Evolutionary conservation across 1,140 invertebrate species (phyloP).

Genomic region (Bombus ignitus): DNA sequence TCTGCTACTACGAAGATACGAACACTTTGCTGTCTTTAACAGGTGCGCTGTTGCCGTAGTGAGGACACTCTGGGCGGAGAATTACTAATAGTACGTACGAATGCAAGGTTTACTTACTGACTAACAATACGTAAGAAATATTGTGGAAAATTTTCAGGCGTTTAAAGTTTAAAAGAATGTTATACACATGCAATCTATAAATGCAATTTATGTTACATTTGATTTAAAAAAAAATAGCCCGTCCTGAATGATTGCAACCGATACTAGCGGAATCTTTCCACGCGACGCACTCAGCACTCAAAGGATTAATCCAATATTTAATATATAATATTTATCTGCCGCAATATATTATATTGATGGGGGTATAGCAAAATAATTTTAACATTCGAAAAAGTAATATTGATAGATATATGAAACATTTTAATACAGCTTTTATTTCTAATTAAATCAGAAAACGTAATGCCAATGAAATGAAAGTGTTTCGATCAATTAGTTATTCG

Average conservation of each 20-base stretch:
- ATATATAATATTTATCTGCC: neutral
- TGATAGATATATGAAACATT: neutral
- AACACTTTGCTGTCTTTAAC: accelerated
- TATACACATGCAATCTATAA: no score
- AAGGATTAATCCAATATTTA: no score
- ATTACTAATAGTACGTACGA: accelerated
- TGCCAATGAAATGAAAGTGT: accelerated
- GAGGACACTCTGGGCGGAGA: accelerated
- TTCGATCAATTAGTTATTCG: no score
- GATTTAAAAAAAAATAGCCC: no score
- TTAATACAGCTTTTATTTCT: no score
- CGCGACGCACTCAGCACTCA: no score
- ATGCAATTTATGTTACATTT: no score
- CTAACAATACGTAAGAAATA: accelerated
- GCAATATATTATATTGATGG: neutral
- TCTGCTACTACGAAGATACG: accelerated
- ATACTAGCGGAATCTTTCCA: no score
- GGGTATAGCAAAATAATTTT: neutral
- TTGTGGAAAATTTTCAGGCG: accelerated
- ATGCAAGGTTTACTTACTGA: accelerated
- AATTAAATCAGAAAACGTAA: neutral
- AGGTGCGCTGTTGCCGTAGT: accelerated
- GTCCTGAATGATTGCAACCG: no score
- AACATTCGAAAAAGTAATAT: accelerated
- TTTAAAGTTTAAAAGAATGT: no score